phyloP scores from a whole-genome alignment of 2,797 vertebrate species.

The Avahi laniger region DNA sequence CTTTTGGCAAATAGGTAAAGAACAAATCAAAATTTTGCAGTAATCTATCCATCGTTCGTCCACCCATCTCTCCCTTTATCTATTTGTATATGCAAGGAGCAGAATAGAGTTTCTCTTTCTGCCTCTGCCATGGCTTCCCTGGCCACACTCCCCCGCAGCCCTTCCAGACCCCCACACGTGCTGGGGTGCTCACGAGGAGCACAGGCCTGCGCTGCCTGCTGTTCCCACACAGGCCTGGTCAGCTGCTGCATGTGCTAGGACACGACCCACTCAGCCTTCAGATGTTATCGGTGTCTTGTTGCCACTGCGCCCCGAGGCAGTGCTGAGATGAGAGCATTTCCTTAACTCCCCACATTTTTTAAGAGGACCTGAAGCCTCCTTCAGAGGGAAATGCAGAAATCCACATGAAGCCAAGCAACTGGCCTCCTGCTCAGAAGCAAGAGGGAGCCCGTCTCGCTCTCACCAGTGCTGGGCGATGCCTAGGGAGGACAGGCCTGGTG shows the following conservation, averaged over 20 bases:
- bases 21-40: not conserved
- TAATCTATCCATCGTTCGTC: rapidly evolving
- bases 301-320: not conserved
- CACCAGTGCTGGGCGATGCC: rapidly evolving
- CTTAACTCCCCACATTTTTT: too few relatives aligned
- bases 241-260: too few relatives aligned
- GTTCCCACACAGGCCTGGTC: not conserved
- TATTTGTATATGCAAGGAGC: rapidly evolving
- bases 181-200: too few relatives aligned
- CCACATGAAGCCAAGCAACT: not conserved
- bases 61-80: too few relatives aligned
- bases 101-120: not conserved
- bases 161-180: too few relatives aligned
- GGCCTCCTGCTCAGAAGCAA: not conserved
- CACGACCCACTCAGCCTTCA: rapidly evolving
- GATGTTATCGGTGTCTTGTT: not conserved
- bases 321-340: too few relatives aligned
- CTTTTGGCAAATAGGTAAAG: not conserved
- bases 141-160: not conserved
- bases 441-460: rapidly evolving
- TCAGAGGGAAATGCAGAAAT: not conserved
- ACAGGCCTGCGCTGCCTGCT: not conserved
- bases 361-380: not conserved
- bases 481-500: not conserved
- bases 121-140: too few relatives aligned